Evolutionary conservation across 2,113 vertebrate genomes (phyloP), one percentile per base, ranked within the genome.

Genomic region (Perccottus glenii): DNA sequence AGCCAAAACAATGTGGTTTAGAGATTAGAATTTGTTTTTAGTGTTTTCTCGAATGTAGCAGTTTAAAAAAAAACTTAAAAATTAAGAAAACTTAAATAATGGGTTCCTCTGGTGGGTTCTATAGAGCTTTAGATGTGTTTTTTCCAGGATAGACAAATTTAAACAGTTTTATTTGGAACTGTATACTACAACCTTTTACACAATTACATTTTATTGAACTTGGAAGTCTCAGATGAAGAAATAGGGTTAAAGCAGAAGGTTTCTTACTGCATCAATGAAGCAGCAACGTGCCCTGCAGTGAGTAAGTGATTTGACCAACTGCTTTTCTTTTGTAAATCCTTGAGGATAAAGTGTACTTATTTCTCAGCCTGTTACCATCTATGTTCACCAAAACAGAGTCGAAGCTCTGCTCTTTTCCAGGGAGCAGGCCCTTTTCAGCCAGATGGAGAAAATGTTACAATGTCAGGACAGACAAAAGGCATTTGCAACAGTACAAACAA

Each of bases 221-320:
- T 16, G 3, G 33, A 42, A 4, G 15, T 43, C 15, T 10, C 10
- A 32, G 40, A 52, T 15, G 10, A 11, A 11, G 9, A 67, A 35
- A 16, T 16, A 14, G 32, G 52, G 6, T 33, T 9, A 40, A 5
- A 72, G 42, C 53, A 76, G 60, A 32, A 52, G 65, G 67, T 9
- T 49, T 42, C 36, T 43, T 60, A 44, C 78, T 72, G 78, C 73
- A 40, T 74, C 61, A 74, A 55, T 63, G 16, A 53, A 67, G 70
- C 35, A 36, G 61, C 46, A n/a, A 36, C 50, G 33, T 9, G 60
- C 64, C 64, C 68, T 51, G 42, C 60, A 56, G 49, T 6, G 9
- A 63, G 6, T 5, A 7, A 10, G 14, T 42, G 40, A 36, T 9
- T 14, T 14, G 4, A 11, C 44, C 19, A 10, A 50, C 15, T 50